Conservation (phyloP, 2,888 invertebrate species). For the Ophion ventricosus region DNA sequence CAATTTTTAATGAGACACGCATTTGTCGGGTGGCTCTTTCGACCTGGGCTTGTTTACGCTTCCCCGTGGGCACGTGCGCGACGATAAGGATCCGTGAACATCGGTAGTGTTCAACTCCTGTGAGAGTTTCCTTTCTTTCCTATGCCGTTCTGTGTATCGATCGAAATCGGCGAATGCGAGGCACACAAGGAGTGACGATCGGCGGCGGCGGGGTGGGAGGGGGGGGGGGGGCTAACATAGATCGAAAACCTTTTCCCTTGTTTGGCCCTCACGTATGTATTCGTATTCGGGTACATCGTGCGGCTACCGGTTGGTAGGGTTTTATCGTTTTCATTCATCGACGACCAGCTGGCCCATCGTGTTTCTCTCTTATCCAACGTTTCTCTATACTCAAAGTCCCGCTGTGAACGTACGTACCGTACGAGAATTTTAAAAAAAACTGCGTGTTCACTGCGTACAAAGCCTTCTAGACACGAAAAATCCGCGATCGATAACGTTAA, state of each 20-base stretch:
- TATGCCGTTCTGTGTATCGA: constrained; percentile 25
- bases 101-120: constrained; percentile 42
- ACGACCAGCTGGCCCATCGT: constrained; percentile 62
- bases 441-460: constrained; percentile 9
- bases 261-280: constrained; percentile 15
- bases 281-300: constrained; percentile 30
- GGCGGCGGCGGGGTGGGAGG: background rate
- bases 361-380: constrained; percentile 18
- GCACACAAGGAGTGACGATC: background rate
- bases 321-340: constrained; percentile 65
- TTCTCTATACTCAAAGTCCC: constrained; percentile 22
- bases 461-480: constrained; percentile 38
- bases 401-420: constrained; percentile 24
- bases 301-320: constrained; percentile 54
- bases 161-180: constrained; percentile 58
- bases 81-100: constrained; percentile 60
- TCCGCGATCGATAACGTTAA: background rate
- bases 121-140: constrained; percentile 16
- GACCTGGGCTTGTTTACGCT: constrained; percentile 29
- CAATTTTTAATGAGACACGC: background rate
- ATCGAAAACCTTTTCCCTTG: constrained; percentile 62
- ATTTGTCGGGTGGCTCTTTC: constrained; percentile 1
- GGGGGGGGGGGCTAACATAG: constrained; percentile 36
- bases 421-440: constrained; percentile 22
- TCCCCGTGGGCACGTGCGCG: constrained; percentile 6